phyloP scores from a whole-genome alignment of 2,888 invertebrate species.

The Acanthosepion pharaonis region DNA sequence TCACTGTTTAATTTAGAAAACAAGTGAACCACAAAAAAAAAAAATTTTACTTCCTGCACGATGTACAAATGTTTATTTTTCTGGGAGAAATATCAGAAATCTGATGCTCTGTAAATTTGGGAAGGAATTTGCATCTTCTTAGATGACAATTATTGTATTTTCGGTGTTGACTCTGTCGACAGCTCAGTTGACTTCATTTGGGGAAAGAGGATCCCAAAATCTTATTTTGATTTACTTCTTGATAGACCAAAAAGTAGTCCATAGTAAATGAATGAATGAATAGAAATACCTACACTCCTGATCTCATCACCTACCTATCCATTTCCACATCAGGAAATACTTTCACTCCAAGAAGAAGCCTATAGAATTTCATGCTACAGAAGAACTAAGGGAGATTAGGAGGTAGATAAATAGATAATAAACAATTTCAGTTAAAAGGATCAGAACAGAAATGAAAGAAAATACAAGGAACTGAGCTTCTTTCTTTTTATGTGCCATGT shows the following conservation, averaged over 20 bases:
- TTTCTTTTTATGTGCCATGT: no score
- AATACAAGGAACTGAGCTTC: no score
- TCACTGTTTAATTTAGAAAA: no score
- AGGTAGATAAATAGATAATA: no score
- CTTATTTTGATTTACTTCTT: background rate
- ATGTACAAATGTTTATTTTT: no score
- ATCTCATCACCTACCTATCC: background rate
- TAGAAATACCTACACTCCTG: background rate
- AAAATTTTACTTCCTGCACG: no score
- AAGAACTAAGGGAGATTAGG: background rate
- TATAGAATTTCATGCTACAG: background rate
- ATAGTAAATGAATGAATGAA: background rate
- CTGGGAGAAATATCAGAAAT: no score
- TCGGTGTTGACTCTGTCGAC: background rate
- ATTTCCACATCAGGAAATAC: background rate
- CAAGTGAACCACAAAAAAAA: no score
- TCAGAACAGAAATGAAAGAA: no score
- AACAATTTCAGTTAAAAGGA: no score
- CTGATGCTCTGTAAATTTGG: background rate
- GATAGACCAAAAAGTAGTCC: background rate
- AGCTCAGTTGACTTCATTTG: background rate
- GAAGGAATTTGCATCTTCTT: background rate
- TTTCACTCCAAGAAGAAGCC: background rate
- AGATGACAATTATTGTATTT: background rate
- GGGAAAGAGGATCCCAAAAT: background rate